Base-by-base conservation (phyloP, 2,113 vertebrate genomes). In the Heterotilapia buettikoferi region DNA sequence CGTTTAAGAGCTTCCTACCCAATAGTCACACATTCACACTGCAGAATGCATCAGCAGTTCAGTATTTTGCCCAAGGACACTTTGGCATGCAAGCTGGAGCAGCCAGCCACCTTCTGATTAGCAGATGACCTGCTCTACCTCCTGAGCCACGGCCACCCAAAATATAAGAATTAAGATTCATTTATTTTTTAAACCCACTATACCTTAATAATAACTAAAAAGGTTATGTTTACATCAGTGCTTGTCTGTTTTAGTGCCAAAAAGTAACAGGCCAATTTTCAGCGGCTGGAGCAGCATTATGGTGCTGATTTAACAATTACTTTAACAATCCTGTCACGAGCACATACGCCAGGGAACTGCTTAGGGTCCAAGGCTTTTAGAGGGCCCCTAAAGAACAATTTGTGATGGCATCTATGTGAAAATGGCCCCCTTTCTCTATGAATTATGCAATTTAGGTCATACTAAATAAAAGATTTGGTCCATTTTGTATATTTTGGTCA, bases 1-100 rank as follows among this genome's bases (percentile, higher is more conserved):
- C 4, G 1, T 40, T 40, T 40, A 68, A 68, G 11, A 40, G 63
- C 19, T 68, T 68, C n/a, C 33, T 40, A 40, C 36, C 33, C 19
- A 66, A 7, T 0, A 7, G 4, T 0, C 18, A 66, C 1, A 68
- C 19, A 68, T 21, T 68, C 4, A 68, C 19, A 13, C 63, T 38
- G 19, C 19, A 38, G 63, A 40, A 68, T 6, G 0, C 0, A 68
- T 68, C 63, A 40, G 63, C 6, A 68, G 33, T 40, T 68, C 33
- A 68, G 11, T 68, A 68, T 68, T 21, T 68, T 21, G 33, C 33
- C 5, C 19, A 68, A 68, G 63, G 63, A 68, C 11, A 21, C 63
- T 40, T 68, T 68, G 19, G 33, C 63, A 40, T 68, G 63, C 63
- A 40, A 19, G 33, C 1, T 40, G 63, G 33, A 68, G 63, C 63